Percentiles rank a stretch among this genome's conserved stretches.
phyloP scores from a whole-genome alignment of 2,113 vertebrate genomes.

The Meleagris gallopavo region DNA sequence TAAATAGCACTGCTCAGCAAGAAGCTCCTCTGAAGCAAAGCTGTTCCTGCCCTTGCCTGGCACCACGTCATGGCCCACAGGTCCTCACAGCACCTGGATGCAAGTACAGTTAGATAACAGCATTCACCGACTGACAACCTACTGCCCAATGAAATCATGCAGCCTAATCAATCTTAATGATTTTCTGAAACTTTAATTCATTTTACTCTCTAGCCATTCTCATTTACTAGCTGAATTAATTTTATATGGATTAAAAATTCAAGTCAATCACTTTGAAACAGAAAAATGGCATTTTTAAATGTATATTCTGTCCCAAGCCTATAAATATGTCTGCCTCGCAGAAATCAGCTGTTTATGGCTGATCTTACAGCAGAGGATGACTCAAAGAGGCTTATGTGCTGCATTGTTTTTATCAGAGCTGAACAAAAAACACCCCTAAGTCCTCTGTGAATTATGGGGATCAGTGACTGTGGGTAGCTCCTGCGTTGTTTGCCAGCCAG shows the following conservation, averaged over 20 bases:
- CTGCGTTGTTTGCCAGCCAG: background rate
- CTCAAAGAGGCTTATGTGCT: constrained; percentile 57
- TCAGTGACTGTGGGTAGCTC: constrained; percentile 35
- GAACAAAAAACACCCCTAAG: background rate
- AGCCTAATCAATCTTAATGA: background rate
- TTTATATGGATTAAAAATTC: constrained; percentile 36
- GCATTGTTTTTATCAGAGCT: constrained; percentile 53
- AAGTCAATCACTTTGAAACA: constrained; percentile 25
- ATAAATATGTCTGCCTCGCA: constrained; percentile 54
- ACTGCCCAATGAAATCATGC: background rate
- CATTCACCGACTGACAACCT: background rate
- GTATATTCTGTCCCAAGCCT: constrained; percentile 31
- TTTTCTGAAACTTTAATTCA: constrained; percentile 35
- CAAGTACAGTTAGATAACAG: background rate
- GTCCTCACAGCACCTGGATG: background rate
- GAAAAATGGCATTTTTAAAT: constrained; percentile 43
- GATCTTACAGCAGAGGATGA: constrained; percentile 53
- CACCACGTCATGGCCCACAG: background rate
- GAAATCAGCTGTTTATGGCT: constrained; percentile 57
- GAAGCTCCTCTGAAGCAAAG: background rate
- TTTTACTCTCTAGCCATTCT: constrained; percentile 2
- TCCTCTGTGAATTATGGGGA: constrained; percentile 39
- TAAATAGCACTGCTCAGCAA: background rate
- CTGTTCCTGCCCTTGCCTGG: background rate
- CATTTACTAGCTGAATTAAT: constrained; percentile 44